Conservation (phyloP, 1,140 invertebrate genomes). For the Trissolcus basalis region DNA sequence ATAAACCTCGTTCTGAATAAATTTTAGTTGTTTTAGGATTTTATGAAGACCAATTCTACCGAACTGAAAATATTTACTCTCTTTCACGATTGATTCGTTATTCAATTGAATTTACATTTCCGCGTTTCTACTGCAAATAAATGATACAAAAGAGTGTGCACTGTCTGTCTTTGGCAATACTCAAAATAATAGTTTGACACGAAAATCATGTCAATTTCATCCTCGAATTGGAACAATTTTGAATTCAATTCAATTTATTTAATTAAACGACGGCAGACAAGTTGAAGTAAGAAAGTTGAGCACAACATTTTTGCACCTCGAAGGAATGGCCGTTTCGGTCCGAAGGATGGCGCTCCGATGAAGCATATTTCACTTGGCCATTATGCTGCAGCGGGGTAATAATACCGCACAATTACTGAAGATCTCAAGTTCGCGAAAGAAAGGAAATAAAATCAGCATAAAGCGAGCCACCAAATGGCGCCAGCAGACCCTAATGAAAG, state of each 20-base stretch:
- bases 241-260: too few relatives aligned
- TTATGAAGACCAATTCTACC: conserved; percentile 27
- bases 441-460: conserved; percentile 67
- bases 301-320: conserved; percentile 39
- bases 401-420: conserved; percentile 71
- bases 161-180: not conserved
- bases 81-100: conserved; percentile 38
- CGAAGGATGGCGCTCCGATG: conserved; percentile 61
- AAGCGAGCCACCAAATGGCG: conserved; percentile 74
- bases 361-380: conserved; percentile 66
- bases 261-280: not conserved
- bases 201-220: too few relatives aligned
- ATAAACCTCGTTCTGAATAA: conserved; percentile 21
- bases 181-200: too few relatives aligned
- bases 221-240: too few relatives aligned
- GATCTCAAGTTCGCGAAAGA: conserved; percentile 64
- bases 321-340: conserved; percentile 52
- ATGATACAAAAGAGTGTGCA: conserved; percentile 18
- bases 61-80: conserved; percentile 48
- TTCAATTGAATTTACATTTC: conserved; percentile 34
- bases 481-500: conserved; percentile 76
- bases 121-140: conserved; percentile 18
- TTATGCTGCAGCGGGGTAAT: conserved; percentile 66
- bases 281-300: conserved; percentile 19
- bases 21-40: conserved; percentile 38